Evolutionary conservation across 1,140 invertebrate species (phyloP), one percentile per base, ranked within the genome.

Genomic region (Phocides pigmalion): DNA sequence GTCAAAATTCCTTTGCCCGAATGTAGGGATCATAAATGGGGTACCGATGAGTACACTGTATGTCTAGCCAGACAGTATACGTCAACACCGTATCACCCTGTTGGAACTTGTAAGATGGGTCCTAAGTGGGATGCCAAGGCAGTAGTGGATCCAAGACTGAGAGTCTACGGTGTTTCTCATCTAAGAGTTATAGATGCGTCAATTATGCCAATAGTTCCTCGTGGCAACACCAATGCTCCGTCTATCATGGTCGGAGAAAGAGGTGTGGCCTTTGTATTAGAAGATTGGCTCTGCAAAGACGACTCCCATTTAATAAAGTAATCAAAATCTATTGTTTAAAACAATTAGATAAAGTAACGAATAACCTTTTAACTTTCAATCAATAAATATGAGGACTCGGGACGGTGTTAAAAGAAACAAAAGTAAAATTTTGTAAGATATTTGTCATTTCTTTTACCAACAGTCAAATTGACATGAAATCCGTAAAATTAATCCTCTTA

Each of bases 121-220:
- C 79, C 86, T 0, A 35, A 59, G 0, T 72, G 50, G 17, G 93
- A 94, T 68, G 16, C 56, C 2, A 77, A 68, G 4, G 85, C 93
- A 3, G 90, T 92, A 28, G 79, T 92, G 15, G 92, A 94, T 81
- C 92, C 94, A 0, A 91, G 93, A 42, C 81, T 96, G 16, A 87
- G 93, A 49, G 95, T 96, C 0, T 93, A 95, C 59, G 96, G 95
- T 0, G 85, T 97, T 1, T 78, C 90, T 32, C 89, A 93, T 20
- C 78, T 96, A 0, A 88, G 96, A 61, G 95, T 96, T 0, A 94
- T 94, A 0, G 96, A 97, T 78, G 94, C 95, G 11, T 95, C 95
- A 4, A 94, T 96, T n/a, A 95, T 94, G 92, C 94, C 94, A 0
- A 79, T 79, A 11, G 91, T 94, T 19, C 80, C 91, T 0, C 89